Percentiles rank a stretch among this genome's conserved stretches.
Evolutionary conservation across 2,797 vertebrate genomes (phyloP).

Genomic region (Brotogeris chrysoptera): DNA sequence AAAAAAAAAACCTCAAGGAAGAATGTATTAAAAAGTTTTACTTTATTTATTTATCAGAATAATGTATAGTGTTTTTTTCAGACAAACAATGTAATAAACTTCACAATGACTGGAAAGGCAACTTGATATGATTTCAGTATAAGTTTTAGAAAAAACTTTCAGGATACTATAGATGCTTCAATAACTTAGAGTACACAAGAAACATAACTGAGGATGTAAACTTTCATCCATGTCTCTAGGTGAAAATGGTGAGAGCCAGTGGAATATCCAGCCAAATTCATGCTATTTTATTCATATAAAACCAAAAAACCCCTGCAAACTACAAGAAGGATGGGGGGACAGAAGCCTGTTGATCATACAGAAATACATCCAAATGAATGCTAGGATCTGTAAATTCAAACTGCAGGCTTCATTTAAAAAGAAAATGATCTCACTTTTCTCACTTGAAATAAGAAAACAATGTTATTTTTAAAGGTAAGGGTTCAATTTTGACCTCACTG

Average conservation of each 20-base stretch:
- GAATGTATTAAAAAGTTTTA: neutral
- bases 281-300: neutral
- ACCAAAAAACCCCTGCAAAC: neutral
- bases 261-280: neutral
- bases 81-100: neutral
- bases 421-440: neutral
- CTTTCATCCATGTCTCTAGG: neutral
- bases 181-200: neutral
- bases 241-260: neutral
- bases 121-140: neutral
- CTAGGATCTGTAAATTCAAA: neutral
- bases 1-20: neutral
- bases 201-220: neutral
- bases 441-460: neutral
- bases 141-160: neutral
- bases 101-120: neutral
- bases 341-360: neutral
- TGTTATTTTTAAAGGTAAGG: rapidly evolving
- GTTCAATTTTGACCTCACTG: neutral
- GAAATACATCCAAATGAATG: neutral
- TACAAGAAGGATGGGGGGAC: neutral
- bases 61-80: neutral
- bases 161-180: neutral
- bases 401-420: neutral
- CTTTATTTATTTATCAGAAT: neutral